phyloP scores from a whole-genome alignment of 2,888 invertebrate species.

The Strigamia transsilvanica region DNA sequence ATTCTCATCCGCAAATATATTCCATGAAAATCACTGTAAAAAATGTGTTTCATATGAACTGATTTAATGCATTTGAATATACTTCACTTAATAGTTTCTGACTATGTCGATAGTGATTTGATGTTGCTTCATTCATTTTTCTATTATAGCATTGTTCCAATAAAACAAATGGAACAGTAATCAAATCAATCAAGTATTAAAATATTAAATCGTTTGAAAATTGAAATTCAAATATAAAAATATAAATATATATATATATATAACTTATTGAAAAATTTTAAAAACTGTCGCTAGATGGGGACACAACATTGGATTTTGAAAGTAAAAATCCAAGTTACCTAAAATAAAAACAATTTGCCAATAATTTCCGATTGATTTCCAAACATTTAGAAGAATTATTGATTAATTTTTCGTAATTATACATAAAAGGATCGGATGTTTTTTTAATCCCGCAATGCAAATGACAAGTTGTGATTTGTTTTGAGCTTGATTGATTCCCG shows the following conservation, averaged over 20 bases:
- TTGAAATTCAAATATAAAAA: no score
- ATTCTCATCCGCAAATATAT: neutral
- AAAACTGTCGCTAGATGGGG: slow-evolving; percentile 8
- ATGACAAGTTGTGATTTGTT: slow-evolving; percentile 23
- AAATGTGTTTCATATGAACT: neutral
- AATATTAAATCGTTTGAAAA: no score
- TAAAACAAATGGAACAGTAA: neutral
- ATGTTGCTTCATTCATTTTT: neutral
- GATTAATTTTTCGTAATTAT: neutral
- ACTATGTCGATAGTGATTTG: neutral
- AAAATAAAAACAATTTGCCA: no score
- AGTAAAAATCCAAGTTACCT: no score
- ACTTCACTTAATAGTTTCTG: neutral
- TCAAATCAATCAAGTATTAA: no score
- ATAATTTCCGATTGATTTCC: neutral
- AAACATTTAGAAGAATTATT: neutral
- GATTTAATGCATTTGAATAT: neutral
- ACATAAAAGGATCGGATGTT: neutral
- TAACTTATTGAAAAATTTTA: neutral
- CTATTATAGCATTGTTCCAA: neutral
- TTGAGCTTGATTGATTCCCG: slow-evolving; percentile 15
- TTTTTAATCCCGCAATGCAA: neutral
- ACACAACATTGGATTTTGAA: neutral
- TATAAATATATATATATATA: no score
- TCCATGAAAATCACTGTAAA: neutral